Evolutionary conservation across 1,140 invertebrate genomes (phyloP), one percentile per base, ranked within the genome.

Genomic region (Mya arenaria): DNA sequence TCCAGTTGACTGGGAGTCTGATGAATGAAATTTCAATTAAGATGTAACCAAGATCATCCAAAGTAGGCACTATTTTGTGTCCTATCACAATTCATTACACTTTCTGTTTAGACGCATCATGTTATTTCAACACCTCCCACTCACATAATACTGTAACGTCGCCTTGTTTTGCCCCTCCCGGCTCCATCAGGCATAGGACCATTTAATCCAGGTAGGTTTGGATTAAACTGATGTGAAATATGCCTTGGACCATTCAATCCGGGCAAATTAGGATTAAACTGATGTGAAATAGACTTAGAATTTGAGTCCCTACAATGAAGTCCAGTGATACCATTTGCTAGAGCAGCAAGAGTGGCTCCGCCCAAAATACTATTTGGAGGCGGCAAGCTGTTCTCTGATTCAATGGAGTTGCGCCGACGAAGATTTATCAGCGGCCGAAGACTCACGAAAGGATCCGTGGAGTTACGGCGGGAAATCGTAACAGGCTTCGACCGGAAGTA

Each of bases 101-200:
- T n/a, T n/a, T n/a, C n/a, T n/a, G n/a, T n/a, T n/a, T n/a, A n/a
- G n/a, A n/a, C n/a, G n/a, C n/a, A n/a, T n/a, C n/a, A n/a, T n/a
- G n/a, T n/a, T n/a, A n/a, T n/a, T n/a, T n/a, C n/a, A n/a, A n/a
- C n/a, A n/a, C n/a, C n/a, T n/a, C n/a, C n/a, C n/a, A n/a, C n/a
- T n/a, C 79, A 82, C 79, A 82, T 82, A 62, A 82, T 82, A 65
- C 79, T 82, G 79, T 66, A 82, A 52, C 79, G 69, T 56, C 79
- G 69, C 39, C 79, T 48, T 1, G 79, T 63, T 36, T 73, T 73
- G 13, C 28, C 62, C n/a, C 60, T 25, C n/a, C 60, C 32, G 3
- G 79, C 30, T 3, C 75, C 65, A 41, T 37, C 60, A 15, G n/a
- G n/a, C n/a, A 60, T 68, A 55, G 63, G 63, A 60, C 68, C 78